A percentile compares a stretch with the other conserved stretches of the same genome.
Evolutionary conservation across 2,888 invertebrate species (phyloP).

Genomic region (Mantis religiosa): DNA sequence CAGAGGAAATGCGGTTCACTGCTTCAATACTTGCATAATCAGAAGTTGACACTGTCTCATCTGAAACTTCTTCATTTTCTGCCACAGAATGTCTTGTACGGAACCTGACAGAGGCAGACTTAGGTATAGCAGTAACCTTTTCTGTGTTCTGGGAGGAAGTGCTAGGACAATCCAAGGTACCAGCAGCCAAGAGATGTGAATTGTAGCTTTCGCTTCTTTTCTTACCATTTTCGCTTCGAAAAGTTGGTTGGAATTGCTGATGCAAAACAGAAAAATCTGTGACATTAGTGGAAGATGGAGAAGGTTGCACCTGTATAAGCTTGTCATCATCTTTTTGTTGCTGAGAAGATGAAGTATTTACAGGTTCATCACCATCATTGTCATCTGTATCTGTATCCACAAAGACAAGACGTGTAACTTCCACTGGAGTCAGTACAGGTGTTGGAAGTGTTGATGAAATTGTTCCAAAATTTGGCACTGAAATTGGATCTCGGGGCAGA

Average conservation of each 20-base stretch:
- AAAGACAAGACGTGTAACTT: conserved; percentile 64
- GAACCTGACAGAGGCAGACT: conserved; percentile 57
- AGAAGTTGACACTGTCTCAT: conserved; percentile 61
- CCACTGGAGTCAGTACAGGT: conserved; percentile 62
- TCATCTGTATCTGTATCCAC: conserved; percentile 64
- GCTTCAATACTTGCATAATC: conserved; percentile 71
- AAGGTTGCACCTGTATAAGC: conserved; percentile 31
- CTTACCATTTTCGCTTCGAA: conserved; percentile 34
- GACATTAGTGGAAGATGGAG: conserved; percentile 9
- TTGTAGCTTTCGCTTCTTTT: conserved; percentile 52
- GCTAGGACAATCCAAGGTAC: not conserved
- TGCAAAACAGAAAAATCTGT: conserved; percentile 49
- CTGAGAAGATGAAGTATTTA: not conserved
- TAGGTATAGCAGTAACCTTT: conserved; percentile 46
- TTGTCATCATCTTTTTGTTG: conserved; percentile 30
- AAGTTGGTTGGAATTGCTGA: conserved; percentile 50
- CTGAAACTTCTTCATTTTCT: conserved; percentile 52
- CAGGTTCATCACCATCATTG: conserved; percentile 37
- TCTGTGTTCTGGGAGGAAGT: not conserved
- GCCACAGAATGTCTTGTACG: conserved; percentile 44
- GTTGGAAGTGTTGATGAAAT: conserved; percentile 53
- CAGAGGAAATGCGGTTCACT: conserved; percentile 54
- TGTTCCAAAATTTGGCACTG: conserved; percentile 69
- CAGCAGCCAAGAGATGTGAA: conserved; percentile 46
- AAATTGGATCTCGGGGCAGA: conserved; percentile 64